Base-by-base conservation (phyloP, 1,140 invertebrate genomes). In the Halyomorpha halys region DNA sequence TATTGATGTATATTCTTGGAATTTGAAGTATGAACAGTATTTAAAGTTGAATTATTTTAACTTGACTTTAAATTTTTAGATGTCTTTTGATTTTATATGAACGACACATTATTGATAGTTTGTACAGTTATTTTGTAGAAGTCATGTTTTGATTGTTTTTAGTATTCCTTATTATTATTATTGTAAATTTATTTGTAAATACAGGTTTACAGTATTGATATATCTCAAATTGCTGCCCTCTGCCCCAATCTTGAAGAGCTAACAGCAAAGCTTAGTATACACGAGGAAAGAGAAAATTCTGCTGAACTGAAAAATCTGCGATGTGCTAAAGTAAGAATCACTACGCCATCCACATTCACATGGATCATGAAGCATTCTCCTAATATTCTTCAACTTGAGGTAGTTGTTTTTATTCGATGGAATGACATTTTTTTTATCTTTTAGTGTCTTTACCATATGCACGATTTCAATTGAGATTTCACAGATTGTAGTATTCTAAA, bases 181-280 rank as follows among this genome's bases (percentile, higher is more conserved):
- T 18, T 53, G 49, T 53, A 5, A 8, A 53, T 53, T 53, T 59
- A 21, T 59, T 34, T 59, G 1, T 8, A 1, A 4, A 27, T 63
- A 21, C 59, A 69, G 67, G 54, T 59, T 14, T 66, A 66, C 44
- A 27, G 61, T 15, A 27, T 70, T 49, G 62, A 67, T 44, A 47
- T 70, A 27, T 45, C 60, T 16, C 45, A 54, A 27, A 53, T 70
- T 16, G 60, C 54, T 15, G 45, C 61, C 45, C 56, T 16, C 21
- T 70, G 69, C 47, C 68, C 69, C 15, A 45, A 62, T 5, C 59
- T 70, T 13, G 61, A 62, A 19, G 69, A 70, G 30, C 61, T 70
- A 18, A 60, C 59, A 14, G 69, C 69, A 8, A 69, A 66, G 65
- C 63, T 68, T 21, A 62, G 44, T n/a, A 39, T 67, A 19, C 62